A percentile compares a stretch with the other conserved stretches of the same genome.
phyloP scores from a whole-genome alignment of 2,888 invertebrate species.

The Nephrotoma flavescens region DNA sequence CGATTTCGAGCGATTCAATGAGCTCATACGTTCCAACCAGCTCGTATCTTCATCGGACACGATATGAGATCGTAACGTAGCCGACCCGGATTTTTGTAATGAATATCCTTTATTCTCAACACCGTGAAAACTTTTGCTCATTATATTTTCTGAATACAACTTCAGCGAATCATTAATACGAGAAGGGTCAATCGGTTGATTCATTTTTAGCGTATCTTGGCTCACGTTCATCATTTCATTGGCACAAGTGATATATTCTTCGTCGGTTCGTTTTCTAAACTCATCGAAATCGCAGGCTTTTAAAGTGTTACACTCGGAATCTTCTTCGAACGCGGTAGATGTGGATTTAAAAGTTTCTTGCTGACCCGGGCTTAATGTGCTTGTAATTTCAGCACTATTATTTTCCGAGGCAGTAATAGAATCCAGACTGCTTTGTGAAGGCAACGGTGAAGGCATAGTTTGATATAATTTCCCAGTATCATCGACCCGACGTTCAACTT shows the following conservation, averaged over 20 bases:
- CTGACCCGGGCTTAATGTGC: conserved; percentile 10
- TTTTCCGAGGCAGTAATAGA: conserved; percentile 12
- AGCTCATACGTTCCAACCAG: background rate
- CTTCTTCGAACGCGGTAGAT: conserved; percentile 15
- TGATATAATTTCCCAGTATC: conserved; percentile 50
- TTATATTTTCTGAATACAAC: conserved; percentile 29
- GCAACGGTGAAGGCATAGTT: conserved; percentile 51
- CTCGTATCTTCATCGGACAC: conserved; percentile 2
- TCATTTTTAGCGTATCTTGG: conserved; percentile 29
- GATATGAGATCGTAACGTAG: conserved; percentile 26
- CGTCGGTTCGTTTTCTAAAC: conserved; percentile 30
- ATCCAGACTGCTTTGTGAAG: conserved; percentile 32
- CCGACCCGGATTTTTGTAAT: conserved; percentile 29
- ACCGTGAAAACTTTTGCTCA: conserved; percentile 33
- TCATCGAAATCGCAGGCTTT: conserved; percentile 32
- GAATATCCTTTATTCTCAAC: conserved; percentile 18
- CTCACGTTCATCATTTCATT: conserved; percentile 26
- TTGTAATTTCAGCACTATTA: conserved; percentile 15
- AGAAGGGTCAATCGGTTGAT: conserved; percentile 35
- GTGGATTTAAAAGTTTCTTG: conserved; percentile 7
- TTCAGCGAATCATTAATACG: conserved; percentile 34
- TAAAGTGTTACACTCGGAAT: conserved; percentile 26
- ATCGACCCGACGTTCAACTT: conserved; percentile 46
- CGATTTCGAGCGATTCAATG: conserved; percentile 29
- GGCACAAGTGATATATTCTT: conserved; percentile 29